Base-by-base conservation (phyloP, 1,140 invertebrate genomes). In the Helicoverpa zea region DNA sequence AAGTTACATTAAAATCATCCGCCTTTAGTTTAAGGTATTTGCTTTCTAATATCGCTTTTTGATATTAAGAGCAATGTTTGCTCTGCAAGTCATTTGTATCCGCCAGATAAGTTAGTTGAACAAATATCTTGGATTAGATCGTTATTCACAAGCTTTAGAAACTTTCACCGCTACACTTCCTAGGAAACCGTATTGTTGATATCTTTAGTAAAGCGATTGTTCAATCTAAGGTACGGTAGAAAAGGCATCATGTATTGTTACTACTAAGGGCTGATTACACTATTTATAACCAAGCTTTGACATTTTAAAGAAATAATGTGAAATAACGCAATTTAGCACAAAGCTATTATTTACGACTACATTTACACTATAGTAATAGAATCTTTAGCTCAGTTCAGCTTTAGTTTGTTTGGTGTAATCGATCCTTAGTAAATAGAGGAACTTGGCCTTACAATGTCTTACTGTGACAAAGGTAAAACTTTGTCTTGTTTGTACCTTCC, bases 141-240 rank as follows among this genome's bases (percentile, higher is more conserved):
- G 14, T 73, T 73, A 73, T 73, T 73, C 29, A 56, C 16, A 29
- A 35, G 68, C 16, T 52, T 29, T 30, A 54, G 18, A 58, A 68
- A 73, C 70, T 73, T 73, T 73, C 70, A 58, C 70, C 29, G 52
- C 47, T 43, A 43, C 12, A 58, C 70, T 73, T 73, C 70, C 70
- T 73, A 73, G 52, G 70, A 43, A 73, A 73, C 14, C 16, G 70
- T 58, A 58, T 58, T 72, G 68, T 54, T 72, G 14, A 54, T 72
- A 56, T 58, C 29, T 35, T 52, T 56, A 58, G 47, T n/a, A 11
- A 11, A 43, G 43, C 29, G 35, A 58, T 73, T 73, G 70, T 73
- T 73, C 29, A 73, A 51, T 73, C 52, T 9, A 10, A 30, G 43
- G 43, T 30, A 35, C 2, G 35, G 35, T 47, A 2, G 9, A 47